Base-by-base conservation (phyloP, 1,140 invertebrate genomes). In the Sinonovacula constricta region DNA sequence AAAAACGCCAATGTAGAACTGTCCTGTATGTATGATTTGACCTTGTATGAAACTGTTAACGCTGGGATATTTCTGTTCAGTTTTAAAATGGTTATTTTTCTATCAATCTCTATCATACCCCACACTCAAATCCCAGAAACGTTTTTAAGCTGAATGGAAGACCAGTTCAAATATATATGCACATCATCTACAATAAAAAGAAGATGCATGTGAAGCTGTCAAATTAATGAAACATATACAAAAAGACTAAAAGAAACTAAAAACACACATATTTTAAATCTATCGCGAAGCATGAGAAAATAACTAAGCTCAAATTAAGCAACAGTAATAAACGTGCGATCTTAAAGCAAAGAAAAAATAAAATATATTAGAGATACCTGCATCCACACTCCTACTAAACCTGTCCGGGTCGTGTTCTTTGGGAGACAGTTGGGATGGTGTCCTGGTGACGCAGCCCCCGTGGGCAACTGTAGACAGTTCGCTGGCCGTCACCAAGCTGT, bases 341-440 rank as follows among this genome's bases (percentile, higher is more conserved):
- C 39, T 4, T 12, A n/a, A n/a, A n/a, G n/a, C n/a, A n/a, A n/a
- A n/a, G n/a, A 31, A 31, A 26, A 66, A 45, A 22, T 45, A 49
- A 10, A 49, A 45, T 49, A 45, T 45, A 15, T 33, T 3, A 53
- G 15, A 34, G 18, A 51, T 76, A 76, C 72, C 72, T 76, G 54
- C 62, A 2, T 76, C 72, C n/a, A 45, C 34, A 39, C 30, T 31
- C 1, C 63, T 39, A 45, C 33, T 26, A 15, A 51, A 33, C 5
- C 60, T 39, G 28, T 76, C 72, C 2, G 51, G 30, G 0, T 26
- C 62, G 33, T 76, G 62, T 14, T 31, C 39, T 30, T 76, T 67
- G 3, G 72, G 72, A 4, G 72, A 66, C 62, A 76, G 10, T 3
- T 66, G 59, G n/a, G 62, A 26, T 3, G 24, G 18, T 5, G 28